These are phyloP conservation scores for Laspeyria flexula DNA, from an alignment of 2,888 invertebrate genomes.

Conservation along the genomic window DNA sequence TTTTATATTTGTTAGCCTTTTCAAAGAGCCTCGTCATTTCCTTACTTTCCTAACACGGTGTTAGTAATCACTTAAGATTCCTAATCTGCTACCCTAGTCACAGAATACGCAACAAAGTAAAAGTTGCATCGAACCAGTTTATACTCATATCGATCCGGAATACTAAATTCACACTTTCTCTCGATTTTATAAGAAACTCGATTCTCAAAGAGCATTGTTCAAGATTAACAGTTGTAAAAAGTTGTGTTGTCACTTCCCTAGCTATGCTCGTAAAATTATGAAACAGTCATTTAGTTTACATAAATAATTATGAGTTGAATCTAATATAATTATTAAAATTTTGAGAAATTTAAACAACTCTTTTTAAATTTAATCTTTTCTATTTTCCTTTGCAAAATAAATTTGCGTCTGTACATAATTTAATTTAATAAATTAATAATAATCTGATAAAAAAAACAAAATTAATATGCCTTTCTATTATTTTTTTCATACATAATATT, in stretches of 20 bases:
- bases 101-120: slow-evolving; percentile 50
- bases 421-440: no score
- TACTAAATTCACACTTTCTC: slow-evolving; percentile 58
- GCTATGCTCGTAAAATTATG: not conserved
- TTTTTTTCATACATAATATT: no score
- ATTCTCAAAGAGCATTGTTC: slow-evolving; percentile 36
- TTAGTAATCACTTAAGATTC: slow-evolving; percentile 26
- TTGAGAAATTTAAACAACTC: no score
- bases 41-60: not conserved
- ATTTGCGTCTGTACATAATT: no score
- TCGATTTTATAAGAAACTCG: slow-evolving; percentile 36
- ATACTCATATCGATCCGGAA: slow-evolving; percentile 47
- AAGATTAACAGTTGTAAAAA: slow-evolving; percentile 18
- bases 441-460: no score
- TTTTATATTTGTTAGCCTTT: not conserved
- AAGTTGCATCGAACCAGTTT: slow-evolving; percentile 53
- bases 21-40: not conserved
- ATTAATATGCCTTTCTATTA: no score
- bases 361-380: no score
- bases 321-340: no score
- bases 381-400: no score
- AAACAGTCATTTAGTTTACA: no score
- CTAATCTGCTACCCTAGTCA: slow-evolving; percentile 33
- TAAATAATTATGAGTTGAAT: no score
- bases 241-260: slow-evolving; percentile 15